Evolutionary conservation across 2,113 vertebrate species (phyloP).

Genomic region (Mystacornis crossleyi): DNA sequence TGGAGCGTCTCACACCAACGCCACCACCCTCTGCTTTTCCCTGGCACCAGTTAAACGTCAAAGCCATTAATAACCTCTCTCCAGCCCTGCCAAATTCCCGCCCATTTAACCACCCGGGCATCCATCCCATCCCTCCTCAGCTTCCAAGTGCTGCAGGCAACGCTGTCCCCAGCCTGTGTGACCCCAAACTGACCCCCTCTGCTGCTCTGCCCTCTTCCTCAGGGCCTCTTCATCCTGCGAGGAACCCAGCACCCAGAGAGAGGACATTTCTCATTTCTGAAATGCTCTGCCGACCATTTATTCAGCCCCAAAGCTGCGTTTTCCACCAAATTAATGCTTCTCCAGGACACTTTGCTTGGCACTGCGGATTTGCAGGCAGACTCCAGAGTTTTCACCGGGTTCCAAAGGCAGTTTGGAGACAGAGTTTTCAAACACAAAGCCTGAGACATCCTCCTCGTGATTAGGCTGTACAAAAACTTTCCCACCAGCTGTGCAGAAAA

Average conservation of each 20-base stretch:
- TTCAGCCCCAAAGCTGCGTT: background rate
- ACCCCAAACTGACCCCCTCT: background rate
- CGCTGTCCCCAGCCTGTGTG: background rate
- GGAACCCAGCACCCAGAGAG: background rate
- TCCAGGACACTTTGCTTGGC: background rate
- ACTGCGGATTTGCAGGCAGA: background rate
- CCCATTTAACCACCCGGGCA: accelerated
- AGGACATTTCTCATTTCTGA: background rate
- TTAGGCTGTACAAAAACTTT: background rate
- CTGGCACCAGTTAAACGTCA: background rate
- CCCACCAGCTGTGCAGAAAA: background rate
- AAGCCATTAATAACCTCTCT: background rate
- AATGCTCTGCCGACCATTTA: background rate
- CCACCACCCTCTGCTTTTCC: background rate
- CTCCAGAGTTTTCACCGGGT: background rate
- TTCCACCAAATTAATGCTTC: background rate
- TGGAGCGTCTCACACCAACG: background rate
- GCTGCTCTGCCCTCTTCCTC: background rate
- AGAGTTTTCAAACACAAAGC: background rate
- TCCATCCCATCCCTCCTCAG: background rate
- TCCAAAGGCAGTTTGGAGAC: background rate
- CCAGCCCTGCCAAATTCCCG: background rate
- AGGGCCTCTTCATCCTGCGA: background rate
- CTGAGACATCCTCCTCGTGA: background rate
- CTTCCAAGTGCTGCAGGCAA: background rate